phyloP scores from a whole-genome alignment of 2,113 vertebrate species.

The Myotis brandtii region DNA sequence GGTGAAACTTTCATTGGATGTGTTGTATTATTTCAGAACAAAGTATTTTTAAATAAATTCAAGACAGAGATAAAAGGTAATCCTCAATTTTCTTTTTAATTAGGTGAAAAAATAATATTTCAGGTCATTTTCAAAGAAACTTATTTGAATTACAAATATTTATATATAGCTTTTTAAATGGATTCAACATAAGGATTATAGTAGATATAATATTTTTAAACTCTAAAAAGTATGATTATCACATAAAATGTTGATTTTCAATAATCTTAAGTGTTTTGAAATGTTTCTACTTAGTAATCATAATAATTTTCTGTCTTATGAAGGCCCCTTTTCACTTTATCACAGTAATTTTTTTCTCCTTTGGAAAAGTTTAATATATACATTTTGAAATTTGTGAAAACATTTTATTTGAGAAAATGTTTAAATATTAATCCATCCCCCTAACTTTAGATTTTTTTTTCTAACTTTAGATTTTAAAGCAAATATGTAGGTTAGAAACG shows the following conservation, averaged over 20 bases:
- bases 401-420: slow-evolving; percentile 48
- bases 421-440: slow-evolving; percentile 14
- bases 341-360: neutral
- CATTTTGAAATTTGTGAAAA: slow-evolving; percentile 28
- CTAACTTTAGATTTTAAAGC: slow-evolving; percentile 45
- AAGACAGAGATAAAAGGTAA: slow-evolving; percentile 15
- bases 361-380: slow-evolving; percentile 20
- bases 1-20: neutral
- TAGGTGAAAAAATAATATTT: slow-evolving; percentile 33
- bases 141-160: slow-evolving; percentile 39
- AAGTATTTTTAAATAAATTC: slow-evolving; percentile 39
- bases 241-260: slow-evolving; percentile 36
- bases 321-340: neutral
- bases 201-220: neutral
- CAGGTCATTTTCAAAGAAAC: slow-evolving; percentile 25
- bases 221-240: neutral
- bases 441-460: slow-evolving; percentile 24
- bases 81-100: neutral
- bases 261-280: slow-evolving; percentile 17
- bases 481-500: neutral
- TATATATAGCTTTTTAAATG: slow-evolving; percentile 13
- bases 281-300: slow-evolving; percentile 11
- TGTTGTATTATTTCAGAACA: neutral
- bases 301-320: neutral
- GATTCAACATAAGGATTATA: neutral